Base-by-base conservation (phyloP, 2,113 vertebrate species). In the Ancistrus triradiatus region DNA sequence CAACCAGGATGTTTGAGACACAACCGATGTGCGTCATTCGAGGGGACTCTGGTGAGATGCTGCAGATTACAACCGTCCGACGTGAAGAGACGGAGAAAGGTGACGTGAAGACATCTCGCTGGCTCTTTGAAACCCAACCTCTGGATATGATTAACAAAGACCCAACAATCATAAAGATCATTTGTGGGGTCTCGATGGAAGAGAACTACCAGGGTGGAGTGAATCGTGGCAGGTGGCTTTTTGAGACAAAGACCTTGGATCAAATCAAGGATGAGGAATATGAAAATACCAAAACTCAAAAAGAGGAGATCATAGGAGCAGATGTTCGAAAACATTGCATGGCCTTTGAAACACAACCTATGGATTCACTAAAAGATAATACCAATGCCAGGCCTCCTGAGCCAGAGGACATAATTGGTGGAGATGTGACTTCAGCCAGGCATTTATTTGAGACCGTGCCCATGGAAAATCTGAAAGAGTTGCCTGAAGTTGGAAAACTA, bases 381-480 rank as follows among this genome's bases (percentile, higher is more conserved):
- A 38, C 87, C 46, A 87, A 90, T 40, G 75, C 82, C 50, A 80
- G 78, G 64, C 65, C 76, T 65, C 14, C 68, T 2, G 70, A 69
- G 11, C 59, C 69, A 6, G 85, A 90, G 67, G 88, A 92, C 69
- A 91, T 92, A 53, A 70, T 93, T 18, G 91, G 91, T 28, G 92
- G 91, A 2, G 85, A 95, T 70, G 92, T 95, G 28, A 87, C 73
- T 21, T 84, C 87, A 2, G 80, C 91, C 22, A 93, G 85, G 63
- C 81, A 90, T 66, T 83, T 95, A 35, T 95, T 95, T 87, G 92
- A 95, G 85, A 92, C 90, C 0, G 77, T 90, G 17, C 90, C 92
- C 38, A 89, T 92, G 74, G 91, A 92, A 66, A 84, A 87, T 71
- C 83, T 94, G 58, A 93, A 90, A 76, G 91, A 92, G n/a, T 87